A percentile compares a stretch with the other conserved stretches of the same genome.
phyloP scores from a whole-genome alignment of 1,140 invertebrate genomes.

The Aphelinus atriplicis region DNA sequence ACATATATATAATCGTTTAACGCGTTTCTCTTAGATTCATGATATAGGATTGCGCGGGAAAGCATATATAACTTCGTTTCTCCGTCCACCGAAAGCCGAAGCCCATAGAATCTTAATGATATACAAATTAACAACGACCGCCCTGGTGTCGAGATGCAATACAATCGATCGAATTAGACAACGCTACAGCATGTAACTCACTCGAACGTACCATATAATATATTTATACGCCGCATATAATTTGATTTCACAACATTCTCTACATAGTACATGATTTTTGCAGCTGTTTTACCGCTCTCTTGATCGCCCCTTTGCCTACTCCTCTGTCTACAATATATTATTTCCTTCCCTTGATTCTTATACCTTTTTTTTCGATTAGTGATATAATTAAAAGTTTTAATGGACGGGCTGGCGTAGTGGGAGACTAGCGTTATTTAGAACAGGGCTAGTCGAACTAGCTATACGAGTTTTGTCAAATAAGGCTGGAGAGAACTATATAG shows the following conservation, averaged over 20 bases:
- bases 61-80: constrained; percentile 25
- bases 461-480: constrained; percentile 40
- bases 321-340: background rate
- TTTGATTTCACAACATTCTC: constrained; percentile 22
- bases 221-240: constrained; percentile 3
- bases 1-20: constrained; percentile 33
- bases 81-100: constrained; percentile 50
- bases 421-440: constrained; percentile 51
- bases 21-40: constrained; percentile 30
- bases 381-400: constrained; percentile 30
- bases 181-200: background rate
- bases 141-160: background rate
- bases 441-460: constrained; percentile 58
- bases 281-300: background rate
- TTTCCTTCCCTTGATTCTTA: background rate
- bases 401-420: constrained; percentile 62
- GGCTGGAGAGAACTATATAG: constrained; percentile 26
- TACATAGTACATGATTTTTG: background rate
- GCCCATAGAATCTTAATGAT: constrained; percentile 38
- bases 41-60: constrained; percentile 32
- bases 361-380: background rate
- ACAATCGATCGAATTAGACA: background rate
- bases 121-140: constrained; percentile 37
- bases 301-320: background rate
- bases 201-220: background rate